Evolutionary conservation across 2,797 vertebrate species (phyloP), one percentile per base, ranked within the genome.

Genomic region (Intellagama lesueurii): DNA sequence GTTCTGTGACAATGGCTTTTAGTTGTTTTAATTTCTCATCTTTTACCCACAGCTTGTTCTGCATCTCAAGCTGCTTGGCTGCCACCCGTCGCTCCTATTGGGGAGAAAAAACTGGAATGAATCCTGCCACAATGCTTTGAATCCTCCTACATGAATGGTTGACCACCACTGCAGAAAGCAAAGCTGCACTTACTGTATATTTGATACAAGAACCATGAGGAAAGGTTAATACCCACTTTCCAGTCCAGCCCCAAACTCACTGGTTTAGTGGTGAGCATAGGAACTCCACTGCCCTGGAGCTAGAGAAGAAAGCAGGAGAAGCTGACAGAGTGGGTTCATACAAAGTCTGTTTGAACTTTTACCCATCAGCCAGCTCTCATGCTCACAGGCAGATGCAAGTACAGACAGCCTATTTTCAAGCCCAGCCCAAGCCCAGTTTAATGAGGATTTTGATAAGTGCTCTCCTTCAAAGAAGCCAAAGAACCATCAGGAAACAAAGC

Each of bases 41-140:
- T 93, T 99, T 99, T 89, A 99, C 99, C 99, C 99, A 99, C 81
- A 99, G 97, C 93, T 99, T 99, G 96, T 99, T 99, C 96, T 99
- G 98, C 99, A 99, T 98, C 95, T 99, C 99, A 90, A 99, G 95
- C 95, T 99, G 98, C 90, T 99, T 99, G 82, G 99, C 99, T 0
- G 98, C 99, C 66, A 99, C 99, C 0, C 98, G 97, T 3, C 98
- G 97, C 87, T 99, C 98, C 99, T 98, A 35, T 2, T 8, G 4
- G 26, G n/a, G 16, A 64, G 0, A 66, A 0, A 3, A 26, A 17
- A 40, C 14, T 49, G 44, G 47, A 83, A 49, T 70, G 32, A n/a
- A 73, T 17, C 70, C n/a, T 35, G 69, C 19, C 14, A 9, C 52
- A 73, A 73, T 35, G 44, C 76, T 14, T 5, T 8, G 2, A 28